Conservation (phyloP, 2,113 vertebrate species). For the Rhipidura dahli region DNA sequence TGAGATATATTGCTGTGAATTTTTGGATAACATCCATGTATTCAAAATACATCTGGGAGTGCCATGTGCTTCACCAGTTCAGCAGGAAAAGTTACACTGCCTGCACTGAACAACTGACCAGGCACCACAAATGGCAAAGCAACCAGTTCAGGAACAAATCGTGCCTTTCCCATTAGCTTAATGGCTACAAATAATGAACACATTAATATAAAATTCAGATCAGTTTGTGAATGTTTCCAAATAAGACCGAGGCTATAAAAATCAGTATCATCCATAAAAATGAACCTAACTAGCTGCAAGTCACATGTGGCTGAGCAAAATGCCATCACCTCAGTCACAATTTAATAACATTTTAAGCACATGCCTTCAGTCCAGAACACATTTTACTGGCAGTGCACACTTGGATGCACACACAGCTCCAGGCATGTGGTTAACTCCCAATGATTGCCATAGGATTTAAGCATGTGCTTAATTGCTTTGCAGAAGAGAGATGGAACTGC, state of each 20-base stretch:
- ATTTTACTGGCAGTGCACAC: slow-evolving; percentile 31
- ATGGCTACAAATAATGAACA: neutral
- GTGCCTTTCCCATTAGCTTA: neutral
- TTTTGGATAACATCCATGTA: slow-evolving; percentile 39
- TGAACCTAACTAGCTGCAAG: neutral
- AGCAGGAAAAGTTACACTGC: neutral
- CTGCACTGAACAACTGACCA: neutral
- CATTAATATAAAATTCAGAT: slow-evolving; percentile 8
- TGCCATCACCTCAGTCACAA: slow-evolving; percentile 16
- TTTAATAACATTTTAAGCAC: slow-evolving; percentile 34
- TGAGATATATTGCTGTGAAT: slow-evolving; percentile 41
- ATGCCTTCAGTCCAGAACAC: neutral
- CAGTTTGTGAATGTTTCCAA: neutral
- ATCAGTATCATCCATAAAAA: slow-evolving; percentile 7
- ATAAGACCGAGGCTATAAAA: neutral
- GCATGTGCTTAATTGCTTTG: slow-evolving; percentile 62
- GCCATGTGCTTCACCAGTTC: neutral
- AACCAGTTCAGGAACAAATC: neutral
- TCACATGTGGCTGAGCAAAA: slow-evolving; percentile 11
- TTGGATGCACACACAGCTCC: slow-evolving; percentile 54
- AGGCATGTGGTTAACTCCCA: slow-evolving; percentile 42
- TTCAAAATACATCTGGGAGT: slow-evolving; percentile 39
- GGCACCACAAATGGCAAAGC: neutral
- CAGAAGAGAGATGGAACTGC: slow-evolving; percentile 37
- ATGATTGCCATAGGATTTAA: slow-evolving; percentile 54